Evolutionary conservation across 2,113 vertebrate species (phyloP), one percentile per base, ranked within the genome.

Genomic region (Ploceus nigricollis): DNA sequence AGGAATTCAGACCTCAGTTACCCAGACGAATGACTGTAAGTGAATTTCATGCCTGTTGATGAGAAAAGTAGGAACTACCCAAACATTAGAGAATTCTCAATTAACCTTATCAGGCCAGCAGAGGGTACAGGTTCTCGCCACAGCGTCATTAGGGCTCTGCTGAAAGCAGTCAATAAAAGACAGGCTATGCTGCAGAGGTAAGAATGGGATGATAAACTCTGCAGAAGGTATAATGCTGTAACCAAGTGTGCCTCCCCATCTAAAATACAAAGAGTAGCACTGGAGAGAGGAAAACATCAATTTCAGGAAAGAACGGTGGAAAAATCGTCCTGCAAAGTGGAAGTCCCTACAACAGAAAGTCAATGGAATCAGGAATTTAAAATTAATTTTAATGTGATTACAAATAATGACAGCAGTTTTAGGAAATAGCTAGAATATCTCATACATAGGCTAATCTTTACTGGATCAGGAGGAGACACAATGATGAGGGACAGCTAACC

Each of bases 101-200:
- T 89, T 94, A 93, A 75, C 56, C 37, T 92, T 96, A 95, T 95
- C 91, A 94, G 87, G 27, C 39, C 60, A 75, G 48, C 27, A 61
- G 48, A 71, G 65, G 76, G 31, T 28, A 69, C 4, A 6, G 72
- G 45, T 60, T 89, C 91, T 93, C 77, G 57, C 65, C 56, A 22
- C 5, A 89, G 57, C 0, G 0, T 86, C 61, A 85, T 68, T 51
- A 87, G 48, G 72, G 25, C 61, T 91, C 61, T 61, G 69, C 73
- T 92, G 80, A 89, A 72, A 33, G 53, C 65, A 76, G 84, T 96
- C 87, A 89, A 57, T 92, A 82, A 82, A 91, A 56, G 56, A 66
- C 86, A 92, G 86, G 76, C 89, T 85, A 53, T 28, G 35, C 60
- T 4, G 2, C 56, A 71, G 64, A 94, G 94, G 95, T 95, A 92